Evolutionary conservation across 2,113 vertebrate genomes (phyloP), one percentile per base, ranked within the genome.

Genomic region (Bagarius yarrelli): DNA sequence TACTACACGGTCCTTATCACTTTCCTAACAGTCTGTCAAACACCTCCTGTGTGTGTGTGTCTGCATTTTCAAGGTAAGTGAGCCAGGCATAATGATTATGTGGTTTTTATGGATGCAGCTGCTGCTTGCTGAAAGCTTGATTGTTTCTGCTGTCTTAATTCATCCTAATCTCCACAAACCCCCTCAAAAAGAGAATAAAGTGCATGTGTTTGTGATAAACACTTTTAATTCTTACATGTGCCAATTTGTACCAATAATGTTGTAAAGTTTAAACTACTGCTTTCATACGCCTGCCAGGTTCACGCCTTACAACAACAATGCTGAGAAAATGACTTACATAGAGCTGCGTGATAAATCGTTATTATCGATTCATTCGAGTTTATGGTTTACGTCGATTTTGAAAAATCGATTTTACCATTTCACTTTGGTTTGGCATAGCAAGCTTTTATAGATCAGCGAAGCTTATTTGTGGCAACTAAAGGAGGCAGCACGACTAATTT

Each of bases 1-100:
- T 86, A 80, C 79, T 82, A 9, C 32, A 64, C 18, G 2, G 1
- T 21, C 32, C 32, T 63, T 27, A 30, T 63, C 63, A 21, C 63
- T 34, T 36, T 8, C 63, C 63, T 19, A 34, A 72, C 27, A 87
- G 83, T 84, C 87, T 83, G 79, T 47, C 87, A 84, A 76, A 90
- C 87, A 87, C 85, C 50, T 53, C 27, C 27, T 57, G 53, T 13
- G 32, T 40, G 21, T 73, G 52, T 66, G 47, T 25, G 61, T 53
- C 14, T 77, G 53, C 47, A 55, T 77, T 21, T 72, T 11, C 36
- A 67, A 69, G 52, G 30, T 52, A 77, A 57, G 79, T 44, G 19
- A n/a, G 25, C 79, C 34, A 81, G 64, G 61, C 23, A 63, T 70
- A 50, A 76, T 66, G 50, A 53, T 60, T 60, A 70, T 81, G 44